Base-by-base conservation (phyloP, 2,797 vertebrate species). In the Streptopelia turtur region DNA sequence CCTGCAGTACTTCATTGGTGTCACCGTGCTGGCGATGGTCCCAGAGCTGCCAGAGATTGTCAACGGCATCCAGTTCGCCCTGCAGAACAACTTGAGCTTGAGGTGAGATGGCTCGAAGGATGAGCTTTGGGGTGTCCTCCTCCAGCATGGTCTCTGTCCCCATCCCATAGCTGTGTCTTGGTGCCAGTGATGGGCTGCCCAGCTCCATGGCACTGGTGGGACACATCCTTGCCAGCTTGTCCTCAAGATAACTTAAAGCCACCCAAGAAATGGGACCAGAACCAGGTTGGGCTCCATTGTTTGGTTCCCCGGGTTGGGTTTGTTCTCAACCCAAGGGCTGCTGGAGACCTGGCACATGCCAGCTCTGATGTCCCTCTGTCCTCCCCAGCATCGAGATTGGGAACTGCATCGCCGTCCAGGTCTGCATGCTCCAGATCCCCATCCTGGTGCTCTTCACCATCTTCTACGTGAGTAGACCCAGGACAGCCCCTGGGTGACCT, bases 391-490 rank as follows among this genome's bases (percentile, higher is more conserved):
- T 99, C 28, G 99, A 99, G 97, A 99, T 99, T 2, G 99, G 99
- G 69, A 98, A 98, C 93, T 99, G 98, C 93, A 98, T 99, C 0
- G 99, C 99, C 0, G 99, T 99, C 43, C 99, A 99, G 96, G 99
- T 99, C 83, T 99, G 99, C 98, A 99, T 99, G 99, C 96, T 99
- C n/a, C 99, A 99, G 98, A 99, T 99, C 81, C 99, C 99, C 50
- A 96, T 99, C 75, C 96, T 99, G 90, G 98, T 99, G 89, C 95
- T 99, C 75, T 99, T 99, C 96, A 98, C 99, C 45, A 96, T 98
- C 61, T 98, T 99, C 97, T 99, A 98, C 3, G 99, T 99, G 97
- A 99, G 99, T 98, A 70, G 10, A 14, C 35, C 39, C n/a, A 4
- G 56, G 25, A 23, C 23, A 70, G 39, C 9, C 33, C 56, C 43